Percentiles rank a stretch among this genome's conserved stretches.
phyloP scores from a whole-genome alignment of 2,888 invertebrate species.

The Orthosia incerta region DNA sequence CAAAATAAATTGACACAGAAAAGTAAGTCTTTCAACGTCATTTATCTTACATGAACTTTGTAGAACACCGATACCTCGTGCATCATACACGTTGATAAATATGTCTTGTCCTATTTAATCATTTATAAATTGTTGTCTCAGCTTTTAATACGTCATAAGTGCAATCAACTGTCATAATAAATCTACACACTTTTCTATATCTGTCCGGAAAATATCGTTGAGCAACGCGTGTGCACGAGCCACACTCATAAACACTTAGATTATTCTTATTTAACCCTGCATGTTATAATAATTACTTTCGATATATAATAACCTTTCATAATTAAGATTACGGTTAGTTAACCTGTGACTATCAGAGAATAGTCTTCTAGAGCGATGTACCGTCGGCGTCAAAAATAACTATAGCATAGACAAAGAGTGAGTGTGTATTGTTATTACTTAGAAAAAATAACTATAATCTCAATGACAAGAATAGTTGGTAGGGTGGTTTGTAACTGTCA shows the following conservation, averaged over 20 bases:
- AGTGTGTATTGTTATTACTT: too few species aligned
- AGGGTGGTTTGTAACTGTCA: not conserved
- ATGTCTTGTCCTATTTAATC: constrained; percentile 1
- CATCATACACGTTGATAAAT: not conserved
- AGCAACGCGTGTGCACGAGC: constrained; percentile 18
- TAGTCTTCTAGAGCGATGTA: not conserved
- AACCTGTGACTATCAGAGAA: constrained; percentile 32
- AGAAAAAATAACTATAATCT: too few species aligned
- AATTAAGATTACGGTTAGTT: constrained; percentile 37
- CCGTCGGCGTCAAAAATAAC: too few species aligned
- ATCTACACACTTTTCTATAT: constrained; percentile 21
- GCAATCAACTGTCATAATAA: not conserved
- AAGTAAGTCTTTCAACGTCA: not conserved
- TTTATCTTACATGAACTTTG: not conserved
- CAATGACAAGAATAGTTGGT: too few species aligned
- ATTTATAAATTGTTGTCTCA: constrained; percentile 19
- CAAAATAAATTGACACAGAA: not conserved
- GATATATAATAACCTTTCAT: constrained; percentile 30
- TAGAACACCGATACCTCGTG: not conserved
- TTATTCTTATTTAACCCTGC: constrained; percentile 36
- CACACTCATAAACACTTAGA: constrained; percentile 39
- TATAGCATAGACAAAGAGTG: not conserved
- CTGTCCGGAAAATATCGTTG: constrained; percentile 2
- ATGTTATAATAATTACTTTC: constrained; percentile 39
- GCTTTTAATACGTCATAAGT: not conserved